A percentile compares a stretch with the other conserved stretches of the same genome.
Conservation (phyloP, 2,113 vertebrate genomes). For the Lophius piscatorius region DNA sequence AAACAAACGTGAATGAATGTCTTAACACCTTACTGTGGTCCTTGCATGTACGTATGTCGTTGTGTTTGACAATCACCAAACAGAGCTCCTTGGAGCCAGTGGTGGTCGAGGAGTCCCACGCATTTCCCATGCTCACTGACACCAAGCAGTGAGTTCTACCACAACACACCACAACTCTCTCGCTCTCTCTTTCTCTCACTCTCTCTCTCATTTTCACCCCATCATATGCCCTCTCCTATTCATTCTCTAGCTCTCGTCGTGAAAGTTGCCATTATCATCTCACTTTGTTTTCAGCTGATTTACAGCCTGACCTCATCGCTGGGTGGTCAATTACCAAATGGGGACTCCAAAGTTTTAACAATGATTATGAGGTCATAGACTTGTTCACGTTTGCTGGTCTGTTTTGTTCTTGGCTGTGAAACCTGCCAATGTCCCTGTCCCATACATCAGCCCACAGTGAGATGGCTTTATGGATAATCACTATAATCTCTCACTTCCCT, state of each 20-base stretch:
- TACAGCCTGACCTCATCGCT: conserved; percentile 73
- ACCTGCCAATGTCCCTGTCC: conserved; percentile 39
- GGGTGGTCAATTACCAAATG: conserved; percentile 75
- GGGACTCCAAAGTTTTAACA: conserved; percentile 73
- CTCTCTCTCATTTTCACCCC: conserved; percentile 53
- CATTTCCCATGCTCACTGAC: conserved; percentile 82
- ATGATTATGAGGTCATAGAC: conserved; percentile 63
- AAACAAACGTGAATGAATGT: background rate
- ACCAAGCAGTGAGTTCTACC: conserved; percentile 76
- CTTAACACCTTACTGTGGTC: conserved; percentile 13
- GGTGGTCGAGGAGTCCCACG: conserved; percentile 76
- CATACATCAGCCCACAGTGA: conserved; percentile 50
- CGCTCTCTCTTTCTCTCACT: conserved; percentile 23
- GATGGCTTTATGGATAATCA: conserved; percentile 52
- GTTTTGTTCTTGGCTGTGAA: conserved; percentile 50
- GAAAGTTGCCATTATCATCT: conserved; percentile 60
- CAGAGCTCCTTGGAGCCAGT: conserved; percentile 60
- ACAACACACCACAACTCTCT: no score
- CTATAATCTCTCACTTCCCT: conserved; percentile 62
- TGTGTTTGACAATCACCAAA: conserved; percentile 52
- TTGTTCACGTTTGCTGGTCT: conserved; percentile 62
- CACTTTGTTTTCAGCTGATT: conserved; percentile 73
- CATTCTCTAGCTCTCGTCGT: conserved; percentile 45
- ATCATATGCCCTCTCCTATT: conserved; percentile 61
- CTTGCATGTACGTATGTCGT: conserved; percentile 18